A percentile compares a stretch with the other conserved stretches of the same genome.
These are phyloP conservation scores for Equus quagga DNA, from an alignment of 2,113 vertebrate species.

Conservation along the genomic window DNA sequence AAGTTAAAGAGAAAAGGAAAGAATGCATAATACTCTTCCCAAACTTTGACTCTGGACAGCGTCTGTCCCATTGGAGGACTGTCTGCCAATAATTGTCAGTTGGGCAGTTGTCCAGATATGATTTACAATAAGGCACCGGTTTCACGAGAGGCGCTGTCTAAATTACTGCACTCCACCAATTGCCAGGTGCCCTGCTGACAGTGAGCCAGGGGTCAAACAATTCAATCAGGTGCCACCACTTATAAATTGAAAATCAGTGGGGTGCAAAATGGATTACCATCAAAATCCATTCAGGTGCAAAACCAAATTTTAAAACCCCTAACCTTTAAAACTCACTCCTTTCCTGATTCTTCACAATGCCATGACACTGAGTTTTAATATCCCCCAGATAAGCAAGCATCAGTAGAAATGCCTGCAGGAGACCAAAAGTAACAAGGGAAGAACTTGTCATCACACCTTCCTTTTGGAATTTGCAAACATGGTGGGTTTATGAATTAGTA, in stretches of 20 bases:
- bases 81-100: neutral
- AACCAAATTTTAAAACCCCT: conserved; percentile 67
- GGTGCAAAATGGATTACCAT: conserved; percentile 77
- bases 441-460: neutral
- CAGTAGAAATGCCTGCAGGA: neutral
- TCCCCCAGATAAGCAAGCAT: neutral
- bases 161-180: conserved; percentile 52
- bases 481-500: neutral
- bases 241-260: conserved; percentile 79
- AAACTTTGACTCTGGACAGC: neutral
- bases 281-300: conserved; percentile 75
- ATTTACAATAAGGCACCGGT: conserved; percentile 52
- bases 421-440: neutral
- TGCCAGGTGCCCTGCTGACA: conserved; percentile 59
- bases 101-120: conserved; percentile 38
- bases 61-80: neutral
- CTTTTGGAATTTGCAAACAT: neutral
- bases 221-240: conserved; percentile 71
- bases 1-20: neutral
- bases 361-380: conserved; percentile 54
- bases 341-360: conserved; percentile 53
- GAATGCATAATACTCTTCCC: rapidly evolving
- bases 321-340: conserved; percentile 59
- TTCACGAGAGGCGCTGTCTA: conserved; percentile 49
- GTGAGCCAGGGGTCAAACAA: conserved; percentile 61